These are phyloP conservation scores for Philopotamus ludificatus DNA, from an alignment of 1,140 invertebrate species.

Conservation along the genomic window DNA sequence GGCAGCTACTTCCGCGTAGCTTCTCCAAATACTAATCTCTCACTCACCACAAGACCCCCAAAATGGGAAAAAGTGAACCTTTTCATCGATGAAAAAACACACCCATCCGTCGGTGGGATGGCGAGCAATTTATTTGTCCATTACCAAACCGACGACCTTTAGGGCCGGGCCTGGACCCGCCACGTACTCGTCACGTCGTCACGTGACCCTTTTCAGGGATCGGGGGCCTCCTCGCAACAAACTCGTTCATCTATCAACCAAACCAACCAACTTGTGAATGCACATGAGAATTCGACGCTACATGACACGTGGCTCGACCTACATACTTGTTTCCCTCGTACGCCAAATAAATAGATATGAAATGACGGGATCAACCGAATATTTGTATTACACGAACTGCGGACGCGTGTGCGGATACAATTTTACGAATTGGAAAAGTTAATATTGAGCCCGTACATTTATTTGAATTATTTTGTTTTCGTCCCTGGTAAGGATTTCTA, in stretches of 20 bases:
- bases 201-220: slow-evolving; percentile 14
- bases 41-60: background rate
- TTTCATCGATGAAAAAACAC: slow-evolving; percentile 4
- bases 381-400: no score
- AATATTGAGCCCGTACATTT: no score
- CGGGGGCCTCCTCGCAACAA: background rate
- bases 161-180: background rate
- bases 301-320: no score
- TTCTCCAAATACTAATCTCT: no score
- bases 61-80: slow-evolving; percentile 8
- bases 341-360: no score
- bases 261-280: slow-evolving; percentile 4
- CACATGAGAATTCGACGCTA: background rate
- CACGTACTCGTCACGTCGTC: slow-evolving; percentile 21
- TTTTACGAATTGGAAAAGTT: no score
- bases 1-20: no score
- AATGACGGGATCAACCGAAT: no score
- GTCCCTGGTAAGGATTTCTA: no score
- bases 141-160: background rate
- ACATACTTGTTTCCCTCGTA: no score
- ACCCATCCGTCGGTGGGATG: background rate
- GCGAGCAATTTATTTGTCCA: slow-evolving; percentile 20
- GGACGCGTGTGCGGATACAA: no score
- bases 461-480: no score
- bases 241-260: slow-evolving; percentile 12